Conservation (phyloP, 2,888 invertebrate species). For the Eretmocerus hayati region DNA sequence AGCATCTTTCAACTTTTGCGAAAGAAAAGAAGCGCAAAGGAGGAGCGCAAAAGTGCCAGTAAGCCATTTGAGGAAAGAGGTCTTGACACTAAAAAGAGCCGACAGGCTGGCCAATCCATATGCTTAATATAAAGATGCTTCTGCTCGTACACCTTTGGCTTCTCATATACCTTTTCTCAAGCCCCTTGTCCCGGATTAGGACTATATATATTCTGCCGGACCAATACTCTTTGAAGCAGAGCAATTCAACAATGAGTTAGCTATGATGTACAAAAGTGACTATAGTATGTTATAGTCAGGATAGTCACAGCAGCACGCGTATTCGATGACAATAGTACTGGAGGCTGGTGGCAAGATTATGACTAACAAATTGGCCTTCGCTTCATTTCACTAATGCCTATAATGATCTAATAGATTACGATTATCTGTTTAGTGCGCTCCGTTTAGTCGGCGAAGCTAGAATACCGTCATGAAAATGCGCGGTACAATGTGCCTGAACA, state of each 20-base stretch:
- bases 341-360: constrained; percentile 38
- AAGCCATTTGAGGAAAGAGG: constrained; percentile 14
- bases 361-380: constrained; percentile 45
- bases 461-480: too few species aligned
- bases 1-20: too few species aligned
- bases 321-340: constrained; percentile 32
- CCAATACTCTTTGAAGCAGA: too few species aligned
- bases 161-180: too few species aligned
- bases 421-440: constrained; percentile 46
- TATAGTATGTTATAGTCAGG: background rate
- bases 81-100: constrained; percentile 36
- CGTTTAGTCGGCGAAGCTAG: constrained; percentile 29
- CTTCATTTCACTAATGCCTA: constrained; percentile 46
- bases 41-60: constrained; percentile 6
- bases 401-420: constrained; percentile 48
- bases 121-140: constrained; percentile 1
- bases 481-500: too few species aligned
- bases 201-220: too few species aligned
- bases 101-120: constrained; percentile 23
- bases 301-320: background rate
- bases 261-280: too few species aligned
- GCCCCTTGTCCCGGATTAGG: too few species aligned
- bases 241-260: constrained; percentile 5
- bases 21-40: background rate
- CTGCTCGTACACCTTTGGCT: too few species aligned